These are phyloP conservation scores for Xestia c-nigrum DNA, from an alignment of 2,888 invertebrate species.

Conservation along the genomic window DNA sequence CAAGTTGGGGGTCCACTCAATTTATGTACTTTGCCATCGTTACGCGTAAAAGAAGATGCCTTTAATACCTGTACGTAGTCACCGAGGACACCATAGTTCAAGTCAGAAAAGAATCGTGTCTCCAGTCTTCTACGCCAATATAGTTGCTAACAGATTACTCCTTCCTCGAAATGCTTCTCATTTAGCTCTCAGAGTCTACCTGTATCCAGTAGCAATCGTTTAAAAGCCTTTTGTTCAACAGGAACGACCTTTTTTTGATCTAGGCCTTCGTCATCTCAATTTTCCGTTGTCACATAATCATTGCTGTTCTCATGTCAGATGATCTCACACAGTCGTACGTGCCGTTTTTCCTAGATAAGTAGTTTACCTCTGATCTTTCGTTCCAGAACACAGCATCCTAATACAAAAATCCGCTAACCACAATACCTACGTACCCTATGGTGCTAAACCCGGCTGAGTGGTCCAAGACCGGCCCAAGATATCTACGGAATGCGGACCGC, in stretches of 20 bases:
- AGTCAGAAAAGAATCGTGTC: background rate
- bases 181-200: background rate
- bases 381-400: slow-evolving; percentile 33
- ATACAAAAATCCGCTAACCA: slow-evolving; percentile 40
- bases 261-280: background rate
- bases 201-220: background rate
- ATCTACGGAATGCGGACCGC: slow-evolving; percentile 63
- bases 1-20: background rate
- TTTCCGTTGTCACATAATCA: too few species aligned
- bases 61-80: background rate
- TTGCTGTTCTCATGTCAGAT: background rate
- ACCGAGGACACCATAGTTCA: background rate
- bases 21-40: background rate
- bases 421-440: slow-evolving; percentile 35
- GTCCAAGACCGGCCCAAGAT: slow-evolving; percentile 43
- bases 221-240: background rate
- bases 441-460: slow-evolving; percentile 52
- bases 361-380: background rate
- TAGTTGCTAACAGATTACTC: background rate
- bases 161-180: background rate
- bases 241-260: too few species aligned
- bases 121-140: background rate
- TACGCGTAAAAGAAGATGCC: background rate
- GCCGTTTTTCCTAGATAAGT: background rate
- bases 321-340: background rate